Evolutionary conservation across 2,888 invertebrate genomes (phyloP).

Genomic region (Cephus runcator): DNA sequence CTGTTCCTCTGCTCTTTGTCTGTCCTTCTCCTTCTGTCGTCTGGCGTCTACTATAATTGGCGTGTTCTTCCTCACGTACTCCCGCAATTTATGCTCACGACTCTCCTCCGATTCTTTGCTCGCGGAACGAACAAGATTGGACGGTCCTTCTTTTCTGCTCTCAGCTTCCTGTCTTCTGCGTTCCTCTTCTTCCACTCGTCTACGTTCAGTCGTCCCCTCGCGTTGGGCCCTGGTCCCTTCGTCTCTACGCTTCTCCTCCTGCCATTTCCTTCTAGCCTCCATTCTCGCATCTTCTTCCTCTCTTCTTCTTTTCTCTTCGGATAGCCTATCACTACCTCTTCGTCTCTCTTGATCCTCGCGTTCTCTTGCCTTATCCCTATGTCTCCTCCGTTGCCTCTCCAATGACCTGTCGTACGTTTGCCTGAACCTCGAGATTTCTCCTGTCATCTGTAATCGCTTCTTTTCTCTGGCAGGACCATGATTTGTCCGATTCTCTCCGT

Average conservation of each 20-base stretch:
- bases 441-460: too few species aligned
- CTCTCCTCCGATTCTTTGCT: neutral
- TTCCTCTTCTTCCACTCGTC: constrained; percentile 9
- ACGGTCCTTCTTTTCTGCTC: constrained; percentile 4
- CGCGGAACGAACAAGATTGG: neutral
- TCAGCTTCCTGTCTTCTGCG: constrained; percentile 6
- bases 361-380: neutral
- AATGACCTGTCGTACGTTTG: constrained; percentile 29
- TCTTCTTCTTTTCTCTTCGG: constrained; percentile 29
- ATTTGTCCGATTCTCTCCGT: neutral
- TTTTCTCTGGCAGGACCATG: neutral
- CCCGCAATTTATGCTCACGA: neutral
- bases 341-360: constrained; percentile 18
- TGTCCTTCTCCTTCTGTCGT: constrained; percentile 7
- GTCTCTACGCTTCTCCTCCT: constrained; percentile 14
- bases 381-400: constrained; percentile 16
- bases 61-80: too few species aligned
- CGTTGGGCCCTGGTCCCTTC: constrained; percentile 2
- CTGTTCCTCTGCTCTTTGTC: constrained; percentile 32
- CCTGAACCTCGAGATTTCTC: constrained; percentile 29
- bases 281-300: constrained; percentile 1
- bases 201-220: neutral
- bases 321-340: constrained; percentile 8
- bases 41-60: neutral
- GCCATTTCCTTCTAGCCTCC: neutral